phyloP scores from a whole-genome alignment of 2,888 invertebrate species.

The Papilio elwesi region DNA sequence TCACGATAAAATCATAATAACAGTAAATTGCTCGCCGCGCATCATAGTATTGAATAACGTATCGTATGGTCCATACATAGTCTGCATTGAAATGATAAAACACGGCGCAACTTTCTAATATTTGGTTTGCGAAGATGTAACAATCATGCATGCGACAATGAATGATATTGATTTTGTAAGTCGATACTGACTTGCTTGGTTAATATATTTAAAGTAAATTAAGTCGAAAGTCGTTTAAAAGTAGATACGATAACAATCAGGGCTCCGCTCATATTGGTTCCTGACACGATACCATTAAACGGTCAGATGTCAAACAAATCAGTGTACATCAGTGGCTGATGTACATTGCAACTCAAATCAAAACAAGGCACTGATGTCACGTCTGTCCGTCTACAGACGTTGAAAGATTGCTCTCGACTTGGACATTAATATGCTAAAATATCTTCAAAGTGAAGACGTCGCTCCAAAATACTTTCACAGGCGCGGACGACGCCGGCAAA shows the following conservation, averaged over 20 bases:
- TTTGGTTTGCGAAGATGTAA: constrained; percentile 51
- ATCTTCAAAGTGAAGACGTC: constrained; percentile 72
- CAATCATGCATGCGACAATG: constrained; percentile 52
- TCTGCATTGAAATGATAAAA: constrained; percentile 53
- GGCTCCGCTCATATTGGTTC: constrained; percentile 12
- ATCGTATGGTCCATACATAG: constrained; percentile 52
- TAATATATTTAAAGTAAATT: constrained; percentile 2
- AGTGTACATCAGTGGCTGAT: constrained; percentile 41
- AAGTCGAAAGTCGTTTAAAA: constrained; percentile 22
- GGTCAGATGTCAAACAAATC: constrained; percentile 51
- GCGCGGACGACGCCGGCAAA: constrained; percentile 71
- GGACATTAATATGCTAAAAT: constrained; percentile 79
- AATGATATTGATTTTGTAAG: constrained; percentile 22
- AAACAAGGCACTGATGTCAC: constrained; percentile 57
- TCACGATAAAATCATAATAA: constrained; percentile 64
- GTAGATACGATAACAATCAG: not conserved
- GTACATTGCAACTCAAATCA: constrained; percentile 46
- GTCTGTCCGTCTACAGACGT: constrained; percentile 58
- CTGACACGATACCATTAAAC: constrained; percentile 38
- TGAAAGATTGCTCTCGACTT: constrained; percentile 69
- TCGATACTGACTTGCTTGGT: not conserved
- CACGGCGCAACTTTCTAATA: constrained; percentile 73
- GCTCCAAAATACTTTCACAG: constrained; percentile 79
- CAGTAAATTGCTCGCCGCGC: constrained; percentile 41
- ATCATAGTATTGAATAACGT: constrained; percentile 55